A percentile compares a stretch with the other conserved stretches of the same genome.
These are phyloP conservation scores for Calliphora vomitoria DNA, from an alignment of 2,888 invertebrate genomes.

Conservation along the genomic window DNA sequence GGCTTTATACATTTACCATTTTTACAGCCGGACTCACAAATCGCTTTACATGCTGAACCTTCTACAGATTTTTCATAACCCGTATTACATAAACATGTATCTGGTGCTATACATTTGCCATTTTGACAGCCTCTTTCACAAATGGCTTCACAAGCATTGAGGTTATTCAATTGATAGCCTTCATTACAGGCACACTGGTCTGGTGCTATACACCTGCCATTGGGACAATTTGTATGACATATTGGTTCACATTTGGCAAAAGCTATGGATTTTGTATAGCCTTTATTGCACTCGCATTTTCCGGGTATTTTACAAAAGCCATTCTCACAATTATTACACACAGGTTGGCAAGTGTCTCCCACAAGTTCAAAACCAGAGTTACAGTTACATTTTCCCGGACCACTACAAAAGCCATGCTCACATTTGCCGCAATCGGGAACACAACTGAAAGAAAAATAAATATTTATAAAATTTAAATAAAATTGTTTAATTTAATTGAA, in stretches of 20 bases:
- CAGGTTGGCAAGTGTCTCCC: constrained; percentile 45
- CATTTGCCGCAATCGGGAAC: constrained; percentile 80
- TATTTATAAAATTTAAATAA: no score
- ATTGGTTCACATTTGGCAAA: constrained; percentile 77
- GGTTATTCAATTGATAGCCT: constrained; percentile 75
- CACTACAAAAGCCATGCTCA: constrained; percentile 79
- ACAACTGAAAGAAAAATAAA: constrained; percentile 76
- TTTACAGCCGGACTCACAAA: constrained; percentile 77
- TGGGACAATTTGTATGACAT: constrained; percentile 78
- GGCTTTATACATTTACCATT: constrained; percentile 78
- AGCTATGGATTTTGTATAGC: constrained; percentile 83
- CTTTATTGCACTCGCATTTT: constrained; percentile 88
- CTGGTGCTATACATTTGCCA: constrained; percentile 69
- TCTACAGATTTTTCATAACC: constrained; percentile 61
- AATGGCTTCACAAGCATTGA: constrained; percentile 65
- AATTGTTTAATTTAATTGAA: no score
- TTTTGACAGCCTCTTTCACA: constrained; percentile 67
- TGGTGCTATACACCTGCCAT: constrained; percentile 79
- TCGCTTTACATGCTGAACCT: constrained; percentile 77
- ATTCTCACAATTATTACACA: constrained; percentile 75
- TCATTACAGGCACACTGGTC: constrained; percentile 80
- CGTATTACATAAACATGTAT: constrained; percentile 66
- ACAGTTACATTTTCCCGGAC: constrained; percentile 80
- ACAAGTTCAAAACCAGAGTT: constrained; percentile 68
- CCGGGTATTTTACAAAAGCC: constrained; percentile 88